Conservation (phyloP, 2,113 vertebrate genomes). For the Heterochromis multidens region DNA sequence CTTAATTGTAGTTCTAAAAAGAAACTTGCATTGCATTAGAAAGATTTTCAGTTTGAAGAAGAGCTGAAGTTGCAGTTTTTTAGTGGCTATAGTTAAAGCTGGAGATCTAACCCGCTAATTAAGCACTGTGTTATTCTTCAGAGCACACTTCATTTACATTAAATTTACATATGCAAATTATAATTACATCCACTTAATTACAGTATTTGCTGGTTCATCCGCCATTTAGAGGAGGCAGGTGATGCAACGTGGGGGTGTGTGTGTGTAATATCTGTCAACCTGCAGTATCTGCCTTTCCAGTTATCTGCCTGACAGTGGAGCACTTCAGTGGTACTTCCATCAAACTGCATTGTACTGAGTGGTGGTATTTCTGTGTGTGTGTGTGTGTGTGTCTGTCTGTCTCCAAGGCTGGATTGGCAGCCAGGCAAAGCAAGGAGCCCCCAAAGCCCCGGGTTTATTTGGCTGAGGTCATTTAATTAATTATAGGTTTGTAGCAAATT, state of each 20-base stretch:
- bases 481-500: background rate
- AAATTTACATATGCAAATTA: constrained; percentile 59
- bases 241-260: background rate
- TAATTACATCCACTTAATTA: constrained; percentile 57
- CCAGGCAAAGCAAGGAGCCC: background rate
- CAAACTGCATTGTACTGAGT: background rate
- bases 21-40: background rate
- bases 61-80: constrained; percentile 2
- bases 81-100: background rate
- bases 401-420: background rate
- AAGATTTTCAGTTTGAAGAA: background rate
- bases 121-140: constrained; percentile 38
- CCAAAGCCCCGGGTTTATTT: background rate
- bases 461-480: background rate
- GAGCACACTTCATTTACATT: constrained; percentile 50
- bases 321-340: constrained; percentile 8
- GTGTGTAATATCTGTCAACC: constrained; percentile 7
- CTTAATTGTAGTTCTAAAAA: background rate
- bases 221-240: constrained; percentile 36
- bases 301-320: background rate
- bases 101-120: constrained; percentile 11
- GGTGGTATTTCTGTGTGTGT: background rate
- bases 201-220: constrained; percentile 48
- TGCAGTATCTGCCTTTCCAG: constrained; percentile 13
- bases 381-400: background rate